phyloP scores from a whole-genome alignment of 2,113 vertebrate genomes.

The Merops nubicus region DNA sequence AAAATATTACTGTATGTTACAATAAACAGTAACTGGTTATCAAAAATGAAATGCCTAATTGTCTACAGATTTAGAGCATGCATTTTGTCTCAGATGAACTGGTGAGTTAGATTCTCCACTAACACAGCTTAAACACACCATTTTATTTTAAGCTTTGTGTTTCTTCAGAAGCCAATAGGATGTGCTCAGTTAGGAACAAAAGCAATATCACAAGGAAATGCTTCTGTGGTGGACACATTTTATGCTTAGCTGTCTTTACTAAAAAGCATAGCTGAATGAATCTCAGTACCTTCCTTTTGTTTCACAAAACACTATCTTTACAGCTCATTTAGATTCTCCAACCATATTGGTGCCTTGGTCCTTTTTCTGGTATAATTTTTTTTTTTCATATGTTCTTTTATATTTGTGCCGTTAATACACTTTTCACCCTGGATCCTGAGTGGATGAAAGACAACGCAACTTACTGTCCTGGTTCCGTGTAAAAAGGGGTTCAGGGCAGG shows the following conservation, averaged over 20 bases:
- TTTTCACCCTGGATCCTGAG: neutral
- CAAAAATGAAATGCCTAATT: conserved; percentile 57
- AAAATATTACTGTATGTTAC: conserved; percentile 19
- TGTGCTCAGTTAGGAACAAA: conserved; percentile 17
- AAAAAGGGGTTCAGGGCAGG: too few species aligned
- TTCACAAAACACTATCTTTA: neutral
- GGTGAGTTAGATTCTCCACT: neutral
- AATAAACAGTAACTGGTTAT: conserved; percentile 47
- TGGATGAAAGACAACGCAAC: neutral
- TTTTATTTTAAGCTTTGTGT: conserved; percentile 12
- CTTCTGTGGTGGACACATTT: neutral
- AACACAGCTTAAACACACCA: conserved; percentile 37
- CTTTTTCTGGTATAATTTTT: neutral
- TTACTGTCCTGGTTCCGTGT: too few species aligned
- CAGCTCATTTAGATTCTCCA: neutral
- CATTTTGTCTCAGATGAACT: conserved; percentile 10
- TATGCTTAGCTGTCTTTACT: neutral
- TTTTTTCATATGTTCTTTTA: neutral
- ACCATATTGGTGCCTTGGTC: neutral
- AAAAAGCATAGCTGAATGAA: neutral
- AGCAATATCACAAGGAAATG: neutral
- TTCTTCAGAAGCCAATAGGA: conserved; percentile 8
- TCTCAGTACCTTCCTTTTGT: neutral
- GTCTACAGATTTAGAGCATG: conserved; percentile 4
- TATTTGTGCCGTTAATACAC: neutral